Percentiles rank a stretch among this genome's conserved stretches.
These are phyloP conservation scores for Sciaenops ocellatus DNA, from an alignment of 2,797 vertebrate genomes.

Conservation along the genomic window DNA sequence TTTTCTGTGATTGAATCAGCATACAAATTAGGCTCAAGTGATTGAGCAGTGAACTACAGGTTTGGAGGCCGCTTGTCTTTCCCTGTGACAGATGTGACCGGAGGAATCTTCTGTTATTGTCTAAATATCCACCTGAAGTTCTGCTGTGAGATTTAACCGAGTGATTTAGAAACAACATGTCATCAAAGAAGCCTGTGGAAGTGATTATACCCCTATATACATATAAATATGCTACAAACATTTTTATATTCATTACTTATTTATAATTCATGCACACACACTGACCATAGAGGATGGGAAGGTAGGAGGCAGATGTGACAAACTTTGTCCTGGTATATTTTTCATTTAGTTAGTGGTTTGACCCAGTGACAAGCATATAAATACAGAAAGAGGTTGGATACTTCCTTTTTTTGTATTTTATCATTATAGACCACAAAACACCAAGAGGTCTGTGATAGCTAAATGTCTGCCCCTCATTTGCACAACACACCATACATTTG, in stretches of 20 bases:
- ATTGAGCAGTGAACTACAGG: conserved; percentile 62
- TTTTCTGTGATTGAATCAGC: conserved; percentile 64
- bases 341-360: too few relatives aligned
- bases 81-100: conserved; percentile 57
- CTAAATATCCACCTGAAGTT: conserved; percentile 18
- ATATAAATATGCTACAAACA: conserved; percentile 26
- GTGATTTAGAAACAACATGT: conserved; percentile 28
- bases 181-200: conserved; percentile 11
- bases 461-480: too few relatives aligned
- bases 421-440: too few relatives aligned
- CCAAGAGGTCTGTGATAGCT: too few relatives aligned
- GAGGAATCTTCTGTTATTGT: conserved; percentile 45
- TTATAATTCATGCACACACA: conserved; percentile 44
- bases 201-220: conserved; percentile 4
- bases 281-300: too few relatives aligned
- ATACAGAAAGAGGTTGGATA: too few relatives aligned
- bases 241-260: conserved; percentile 38
- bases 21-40: conserved; percentile 66
- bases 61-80: conserved; percentile 57
- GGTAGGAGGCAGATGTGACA: too few relatives aligned
- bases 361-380: too few relatives aligned
- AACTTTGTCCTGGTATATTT: too few relatives aligned
- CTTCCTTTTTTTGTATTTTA: too few relatives aligned
- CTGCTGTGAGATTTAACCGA: conserved; percentile 25
- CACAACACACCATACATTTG: too few relatives aligned